Conservation (phyloP, 2,113 vertebrate species). For the Chrysemys picta region DNA sequence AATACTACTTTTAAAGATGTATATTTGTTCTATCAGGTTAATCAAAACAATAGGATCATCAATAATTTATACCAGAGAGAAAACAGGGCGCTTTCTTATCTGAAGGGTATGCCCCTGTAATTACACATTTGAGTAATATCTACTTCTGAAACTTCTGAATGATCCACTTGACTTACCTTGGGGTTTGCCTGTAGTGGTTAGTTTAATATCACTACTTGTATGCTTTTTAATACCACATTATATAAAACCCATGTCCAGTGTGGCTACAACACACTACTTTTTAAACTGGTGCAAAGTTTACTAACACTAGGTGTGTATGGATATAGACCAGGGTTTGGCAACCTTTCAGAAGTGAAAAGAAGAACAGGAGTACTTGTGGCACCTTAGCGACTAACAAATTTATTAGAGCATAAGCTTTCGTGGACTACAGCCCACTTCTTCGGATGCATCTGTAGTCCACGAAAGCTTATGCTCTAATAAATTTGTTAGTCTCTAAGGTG, state of each 20-base stretch:
- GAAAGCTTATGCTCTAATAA: too few species aligned
- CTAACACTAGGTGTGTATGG: background rate
- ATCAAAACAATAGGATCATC: background rate
- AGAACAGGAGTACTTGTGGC: too few species aligned
- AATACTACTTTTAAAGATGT: background rate
- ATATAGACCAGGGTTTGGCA: background rate
- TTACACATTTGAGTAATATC: background rate
- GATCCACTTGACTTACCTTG: background rate
- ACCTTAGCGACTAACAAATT: too few species aligned
- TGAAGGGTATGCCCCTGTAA: background rate
- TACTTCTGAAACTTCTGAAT: background rate
- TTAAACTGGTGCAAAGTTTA: background rate
- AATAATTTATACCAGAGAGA: background rate
- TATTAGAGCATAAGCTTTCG: too few species aligned
- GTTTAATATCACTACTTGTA: background rate
- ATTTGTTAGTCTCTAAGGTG: too few species aligned
- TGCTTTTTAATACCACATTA: background rate
- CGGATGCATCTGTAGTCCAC: too few species aligned
- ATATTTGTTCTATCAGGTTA: background rate
- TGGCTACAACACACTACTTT: background rate
- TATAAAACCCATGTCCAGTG: background rate
- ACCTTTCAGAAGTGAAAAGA: too few species aligned
- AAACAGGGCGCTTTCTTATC: background rate
- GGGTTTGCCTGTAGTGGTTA: background rate
- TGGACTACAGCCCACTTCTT: too few species aligned